Base-by-base conservation (phyloP, 2,113 vertebrate species). In the Holacanthus passer region DNA sequence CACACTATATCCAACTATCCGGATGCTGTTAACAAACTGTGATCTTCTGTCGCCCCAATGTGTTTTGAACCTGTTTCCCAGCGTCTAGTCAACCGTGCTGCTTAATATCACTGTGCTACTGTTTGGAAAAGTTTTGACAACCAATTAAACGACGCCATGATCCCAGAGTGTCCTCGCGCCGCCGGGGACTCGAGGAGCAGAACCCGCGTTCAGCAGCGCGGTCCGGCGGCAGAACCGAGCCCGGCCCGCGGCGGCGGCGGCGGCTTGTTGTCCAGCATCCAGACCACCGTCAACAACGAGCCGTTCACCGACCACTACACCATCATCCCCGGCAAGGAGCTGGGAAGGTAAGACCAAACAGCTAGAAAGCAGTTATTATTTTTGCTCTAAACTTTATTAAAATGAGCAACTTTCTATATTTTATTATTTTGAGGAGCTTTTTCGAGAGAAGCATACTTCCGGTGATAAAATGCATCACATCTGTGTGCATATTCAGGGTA, bases 271-370 rank as follows among this genome's bases (percentile, higher is more conserved):
- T 88, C 80, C 39, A 83, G 90, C n/a, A 94, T 93, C 77, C 76
- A 68, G 35, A 94, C 90, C 66, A n/a, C 60, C 55, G 88, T 96
- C 84, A 70, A 37, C 70, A 87, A 9, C 14, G 94, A 94, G 20
- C 81, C 90, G 1, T 95, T 96, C 85, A 88, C 73, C 64, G 94
- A 94, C 20, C 83, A 89, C 87, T 96, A 94, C 94, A 90, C 83
- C 47, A 83, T 95, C 31, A 92, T 92, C 64, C 95, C 94, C 19
- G 93, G 94, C 0, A 93, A 85, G 53, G 94, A 94, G 45, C 92
- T 95, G 5, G 94, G 94, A 52, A 91, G 94, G 95, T 94, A 83
- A 29, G 77, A 41, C 2, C 1, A 4, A 12, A 10, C 22, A 16
- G 13, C 7, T 9, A 5, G 43, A 41, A 10, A 22, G 12, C 48